Evolutionary conservation across 1,140 invertebrate genomes (phyloP).

Genomic region (Vanessa tameamea): DNA sequence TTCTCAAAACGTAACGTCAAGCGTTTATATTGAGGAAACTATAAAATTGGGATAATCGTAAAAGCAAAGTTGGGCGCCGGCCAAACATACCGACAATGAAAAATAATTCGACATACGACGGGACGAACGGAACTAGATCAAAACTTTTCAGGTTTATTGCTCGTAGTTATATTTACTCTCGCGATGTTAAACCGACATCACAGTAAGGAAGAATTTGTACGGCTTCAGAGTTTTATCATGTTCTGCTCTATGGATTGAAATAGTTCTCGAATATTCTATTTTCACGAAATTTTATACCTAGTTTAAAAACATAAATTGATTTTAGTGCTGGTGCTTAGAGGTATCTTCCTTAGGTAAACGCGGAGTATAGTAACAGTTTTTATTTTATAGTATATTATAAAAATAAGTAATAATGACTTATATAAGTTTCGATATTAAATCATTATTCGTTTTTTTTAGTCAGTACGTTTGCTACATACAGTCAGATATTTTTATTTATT

Average conservation of each 20-base stretch:
- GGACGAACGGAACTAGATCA: conserved; percentile 60
- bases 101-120: conserved; percentile 70
- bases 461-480: too few relatives aligned
- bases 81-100: conserved; percentile 70
- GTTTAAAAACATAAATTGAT: not conserved
- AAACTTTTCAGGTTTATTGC: conserved; percentile 52
- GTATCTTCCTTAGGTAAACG: too few relatives aligned
- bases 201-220: conserved; percentile 27
- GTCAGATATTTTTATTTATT: too few relatives aligned
- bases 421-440: too few relatives aligned
- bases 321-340: too few relatives aligned
- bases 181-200: conserved; percentile 15
- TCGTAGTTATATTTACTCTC: conserved; percentile 40
- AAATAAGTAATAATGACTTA: too few relatives aligned
- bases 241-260: conserved; percentile 2
- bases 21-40: conserved; percentile 71
- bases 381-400: too few relatives aligned
- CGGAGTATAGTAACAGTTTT: too few relatives aligned
- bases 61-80: conserved; percentile 67
- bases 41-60: conserved; percentile 74
- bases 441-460: too few relatives aligned
- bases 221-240: conserved; percentile 12
- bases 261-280: conserved; percentile 15
- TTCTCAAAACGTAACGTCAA: conserved; percentile 56
- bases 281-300: not conserved